These are phyloP conservation scores for Charina bottae DNA, from an alignment of 2,113 vertebrate species.

Conservation along the genomic window DNA sequence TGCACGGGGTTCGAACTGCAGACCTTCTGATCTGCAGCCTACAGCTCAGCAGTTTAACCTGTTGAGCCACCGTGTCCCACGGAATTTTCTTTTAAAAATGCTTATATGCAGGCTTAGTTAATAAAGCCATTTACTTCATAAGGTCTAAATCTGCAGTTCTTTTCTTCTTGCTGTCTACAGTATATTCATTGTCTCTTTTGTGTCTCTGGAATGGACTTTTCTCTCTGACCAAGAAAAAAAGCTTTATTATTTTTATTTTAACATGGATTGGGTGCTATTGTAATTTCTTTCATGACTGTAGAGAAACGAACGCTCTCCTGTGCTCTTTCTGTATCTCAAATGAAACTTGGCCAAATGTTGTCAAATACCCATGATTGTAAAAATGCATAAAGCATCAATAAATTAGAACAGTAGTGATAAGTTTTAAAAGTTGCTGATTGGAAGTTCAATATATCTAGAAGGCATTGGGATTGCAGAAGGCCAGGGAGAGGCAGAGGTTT, in stretches of 20 bases:
- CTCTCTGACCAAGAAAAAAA: background rate
- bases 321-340: background rate
- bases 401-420: background rate
- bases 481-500: background rate
- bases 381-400: background rate
- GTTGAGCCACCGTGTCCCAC: too few relatives aligned
- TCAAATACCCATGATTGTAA: background rate
- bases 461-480: background rate
- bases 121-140: background rate
- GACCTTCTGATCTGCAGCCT: too few relatives aligned
- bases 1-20: too few relatives aligned
- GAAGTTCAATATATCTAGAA: background rate
- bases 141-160: background rate
- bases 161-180: background rate
- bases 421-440: too few relatives aligned
- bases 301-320: background rate
- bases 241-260: background rate
- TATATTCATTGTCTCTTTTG: background rate
- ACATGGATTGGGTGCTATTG: background rate
- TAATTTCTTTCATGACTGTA: background rate
- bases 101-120: background rate
- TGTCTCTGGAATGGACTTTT: background rate
- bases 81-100: background rate
- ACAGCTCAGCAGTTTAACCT: too few relatives aligned
- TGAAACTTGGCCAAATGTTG: background rate